Conservation (phyloP, 2,888 invertebrate genomes). For the Ypsolopha scabrella region DNA sequence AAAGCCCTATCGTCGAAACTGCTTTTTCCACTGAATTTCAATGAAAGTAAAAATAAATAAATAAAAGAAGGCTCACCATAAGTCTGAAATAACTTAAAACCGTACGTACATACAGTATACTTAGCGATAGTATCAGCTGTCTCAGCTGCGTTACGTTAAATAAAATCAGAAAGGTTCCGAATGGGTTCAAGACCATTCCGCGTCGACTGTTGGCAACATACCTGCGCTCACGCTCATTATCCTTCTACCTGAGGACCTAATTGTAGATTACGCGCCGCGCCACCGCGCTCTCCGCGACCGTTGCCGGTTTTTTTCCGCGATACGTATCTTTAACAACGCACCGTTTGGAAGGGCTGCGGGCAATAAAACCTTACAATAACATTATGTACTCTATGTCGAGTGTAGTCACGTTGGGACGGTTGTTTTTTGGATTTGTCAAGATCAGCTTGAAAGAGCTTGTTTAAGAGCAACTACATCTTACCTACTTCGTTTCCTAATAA, state of each 20-base stretch:
- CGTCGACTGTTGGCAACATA: slow-evolving; percentile 13
- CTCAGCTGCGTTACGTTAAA: no score
- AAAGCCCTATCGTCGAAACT: no score
- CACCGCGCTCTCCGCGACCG: not conserved
- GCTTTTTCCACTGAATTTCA: no score
- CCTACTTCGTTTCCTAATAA: no score
- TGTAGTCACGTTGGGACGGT: not conserved
- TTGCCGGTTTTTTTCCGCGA: slow-evolving; percentile 13
- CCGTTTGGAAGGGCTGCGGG: slow-evolving; percentile 1
- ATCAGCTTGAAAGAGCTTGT: no score
- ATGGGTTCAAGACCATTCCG: not conserved
- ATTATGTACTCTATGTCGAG: not conserved
- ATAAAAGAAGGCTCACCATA: no score
- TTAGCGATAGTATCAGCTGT: no score
- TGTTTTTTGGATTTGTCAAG: no score
- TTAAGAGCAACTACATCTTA: no score
- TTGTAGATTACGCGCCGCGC: slow-evolving; percentile 3
- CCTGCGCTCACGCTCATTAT: slow-evolving; percentile 35
- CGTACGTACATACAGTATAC: no score
- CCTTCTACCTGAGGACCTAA: slow-evolving; percentile 25
- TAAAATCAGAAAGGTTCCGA: not conserved
- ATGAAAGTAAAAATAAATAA: no score
- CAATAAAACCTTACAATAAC: not conserved
- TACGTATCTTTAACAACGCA: slow-evolving; percentile 7
- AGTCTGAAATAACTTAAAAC: no score